These are phyloP conservation scores for Ylistrum balloti DNA, from an alignment of 1,140 invertebrate genomes.

Conservation along the genomic window DNA sequence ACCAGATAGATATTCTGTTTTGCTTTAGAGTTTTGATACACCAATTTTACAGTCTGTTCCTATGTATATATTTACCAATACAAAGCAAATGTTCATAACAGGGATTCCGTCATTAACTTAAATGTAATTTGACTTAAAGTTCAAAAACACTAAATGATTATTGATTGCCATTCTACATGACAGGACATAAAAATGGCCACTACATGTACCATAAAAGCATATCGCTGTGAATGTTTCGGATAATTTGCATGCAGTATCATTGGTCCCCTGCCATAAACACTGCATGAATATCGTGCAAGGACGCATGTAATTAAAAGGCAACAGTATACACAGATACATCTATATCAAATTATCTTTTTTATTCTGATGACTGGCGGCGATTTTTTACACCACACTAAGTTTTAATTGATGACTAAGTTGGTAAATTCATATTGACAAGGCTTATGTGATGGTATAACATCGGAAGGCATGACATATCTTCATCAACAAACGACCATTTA, in stretches of 20 bases:
- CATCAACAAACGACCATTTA: not conserved
- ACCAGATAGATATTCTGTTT: too few relatives aligned
- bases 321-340: conserved; percentile 14
- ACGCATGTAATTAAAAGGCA: not conserved
- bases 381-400: conserved; percentile 28
- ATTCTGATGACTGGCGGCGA: conserved; percentile 13
- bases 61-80: too few relatives aligned
- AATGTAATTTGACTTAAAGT: too few relatives aligned
- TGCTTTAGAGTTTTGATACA: too few relatives aligned
- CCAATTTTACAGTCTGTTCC: too few relatives aligned
- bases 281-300: not conserved
- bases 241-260: not conserved
- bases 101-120: too few relatives aligned
- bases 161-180: not conserved
- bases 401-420: not conserved
- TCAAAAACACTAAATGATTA: too few relatives aligned
- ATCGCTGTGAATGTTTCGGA: not conserved
- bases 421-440: conserved; percentile 19
- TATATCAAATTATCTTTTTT: conserved; percentile 40
- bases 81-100: too few relatives aligned
- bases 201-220: not conserved
- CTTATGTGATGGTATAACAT: not conserved
- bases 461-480: not conserved
- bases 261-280: not conserved
- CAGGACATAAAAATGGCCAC: not conserved